These are phyloP conservation scores for Hypolimnas misippus DNA, from an alignment of 2,888 invertebrate genomes.

Conservation along the genomic window DNA sequence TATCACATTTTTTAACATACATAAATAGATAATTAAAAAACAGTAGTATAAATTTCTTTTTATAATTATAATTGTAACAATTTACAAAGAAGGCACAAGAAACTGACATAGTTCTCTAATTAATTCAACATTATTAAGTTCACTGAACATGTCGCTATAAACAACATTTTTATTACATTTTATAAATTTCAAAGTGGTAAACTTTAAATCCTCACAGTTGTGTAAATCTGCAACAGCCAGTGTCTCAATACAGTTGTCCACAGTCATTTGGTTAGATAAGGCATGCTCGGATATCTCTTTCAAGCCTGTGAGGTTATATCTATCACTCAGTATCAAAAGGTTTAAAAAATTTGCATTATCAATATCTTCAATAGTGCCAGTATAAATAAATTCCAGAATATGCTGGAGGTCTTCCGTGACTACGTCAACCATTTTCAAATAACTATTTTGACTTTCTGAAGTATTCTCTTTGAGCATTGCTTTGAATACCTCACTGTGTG, in stretches of 20 bases:
- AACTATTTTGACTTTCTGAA: slow-evolving; percentile 69
- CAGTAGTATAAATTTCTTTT: not conserved
- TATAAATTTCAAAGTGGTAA: slow-evolving; percentile 63
- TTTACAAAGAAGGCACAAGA: slow-evolving; percentile 46
- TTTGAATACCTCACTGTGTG: slow-evolving; percentile 74
- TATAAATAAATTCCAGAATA: slow-evolving; percentile 71
- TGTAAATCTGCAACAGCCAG: slow-evolving; percentile 67
- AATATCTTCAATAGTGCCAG: slow-evolving; percentile 63
- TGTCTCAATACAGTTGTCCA: slow-evolving; percentile 67
- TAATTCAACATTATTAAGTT: slow-evolving; percentile 63
- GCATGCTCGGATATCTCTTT: slow-evolving; percentile 62
- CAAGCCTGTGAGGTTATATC: slow-evolving; percentile 66
- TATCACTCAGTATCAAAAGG: slow-evolving; percentile 68
- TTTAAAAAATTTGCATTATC: slow-evolving; percentile 61
- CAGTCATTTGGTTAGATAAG: slow-evolving; percentile 57
- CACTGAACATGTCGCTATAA: slow-evolving; percentile 57
- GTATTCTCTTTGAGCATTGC: slow-evolving; percentile 77
- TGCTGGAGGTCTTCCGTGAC: slow-evolving; percentile 62
- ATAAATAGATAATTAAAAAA: not conserved
- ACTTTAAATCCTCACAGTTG: slow-evolving; percentile 63
- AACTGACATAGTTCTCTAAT: slow-evolving; percentile 65
- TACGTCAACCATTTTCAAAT: slow-evolving; percentile 67
- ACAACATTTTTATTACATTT: slow-evolving; percentile 61
- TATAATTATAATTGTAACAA: slow-evolving; percentile 1
- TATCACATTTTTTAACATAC: slow-evolving; percentile 51